Evolutionary conservation across 2,888 invertebrate genomes (phyloP).

Genomic region (Sphaerophoria rueppellii): DNA sequence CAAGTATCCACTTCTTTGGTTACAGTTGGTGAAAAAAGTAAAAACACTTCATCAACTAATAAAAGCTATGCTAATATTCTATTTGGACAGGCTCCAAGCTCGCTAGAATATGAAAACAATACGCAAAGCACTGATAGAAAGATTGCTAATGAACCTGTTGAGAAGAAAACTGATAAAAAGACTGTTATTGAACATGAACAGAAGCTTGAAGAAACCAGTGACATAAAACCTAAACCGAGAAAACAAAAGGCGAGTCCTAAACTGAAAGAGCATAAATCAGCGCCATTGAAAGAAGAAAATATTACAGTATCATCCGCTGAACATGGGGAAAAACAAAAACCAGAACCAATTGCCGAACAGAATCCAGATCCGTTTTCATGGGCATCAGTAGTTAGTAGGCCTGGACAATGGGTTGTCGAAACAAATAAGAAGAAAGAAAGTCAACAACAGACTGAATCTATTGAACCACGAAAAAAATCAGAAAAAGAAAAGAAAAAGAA

Average conservation of each 20-base stretch:
- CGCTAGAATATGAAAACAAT: too few relatives aligned
- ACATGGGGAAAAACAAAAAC: not conserved
- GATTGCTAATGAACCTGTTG: constrained; percentile 11
- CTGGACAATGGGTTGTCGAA: constrained; percentile 77
- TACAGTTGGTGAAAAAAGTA: constrained; percentile 81
- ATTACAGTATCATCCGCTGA: not conserved
- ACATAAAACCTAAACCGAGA: constrained; percentile 68
- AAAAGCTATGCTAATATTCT: constrained; percentile 89
- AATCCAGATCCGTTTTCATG: constrained; percentile 76
- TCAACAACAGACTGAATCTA: not conserved
- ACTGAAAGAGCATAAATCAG: not conserved
- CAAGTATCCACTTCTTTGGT: not conserved
- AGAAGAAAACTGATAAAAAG: constrained; percentile 57
- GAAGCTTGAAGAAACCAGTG: not conserved
- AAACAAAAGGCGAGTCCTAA: not conserved
- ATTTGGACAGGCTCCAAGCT: constrained; percentile 79
- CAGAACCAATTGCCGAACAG: not conserved
- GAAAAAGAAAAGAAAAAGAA: constrained; percentile 37
- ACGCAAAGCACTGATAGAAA: too few relatives aligned
- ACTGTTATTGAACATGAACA: not conserved
- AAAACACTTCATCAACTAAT: constrained; percentile 83
- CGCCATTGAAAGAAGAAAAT: not conserved
- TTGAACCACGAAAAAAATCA: constrained; percentile 28
- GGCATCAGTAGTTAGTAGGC: constrained; percentile 79
- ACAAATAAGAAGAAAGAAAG: constrained; percentile 61